Evolutionary conservation across 1,140 invertebrate genomes (phyloP), one percentile per base, ranked within the genome.

Genomic region (fruit fly (Drosophila melanogaster)): DNA sequence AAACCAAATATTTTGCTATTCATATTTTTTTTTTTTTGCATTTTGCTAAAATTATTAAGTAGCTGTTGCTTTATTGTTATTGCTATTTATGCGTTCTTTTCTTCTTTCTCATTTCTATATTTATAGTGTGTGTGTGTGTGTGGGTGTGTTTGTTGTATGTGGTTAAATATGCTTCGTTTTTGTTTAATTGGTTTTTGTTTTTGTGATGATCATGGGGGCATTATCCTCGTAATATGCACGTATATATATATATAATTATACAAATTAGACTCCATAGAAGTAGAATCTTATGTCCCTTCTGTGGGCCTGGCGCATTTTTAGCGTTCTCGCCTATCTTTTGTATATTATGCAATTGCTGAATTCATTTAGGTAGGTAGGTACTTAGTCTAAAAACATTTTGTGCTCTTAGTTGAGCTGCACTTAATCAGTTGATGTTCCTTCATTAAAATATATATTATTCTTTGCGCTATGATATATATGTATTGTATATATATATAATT

Each of bases 11-110:
- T 17, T 51, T 77, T 61, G 47, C 61, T 50, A 71, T 73, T 50
- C 61, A 35, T 77, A 37, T 46, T 17, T 56, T 73, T 60, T 74
- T 50, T 65, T 55, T 73, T 70, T 81, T 87, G 81, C 81, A 86
- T 89, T 87, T 83, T 87, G 71, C 83, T 87, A 86, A 85, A 87
- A 79, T 87, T 77, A 83, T 83, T 87, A 87, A 87, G 84, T 89
- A 87, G 84, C 83, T 89, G 83, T 87, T 87, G 83, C 83, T 87
- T 87, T 87, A 87, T 87, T 87, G 67, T 83, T 83, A 78, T 77
- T 78, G 65, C 74, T 78, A 78, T 71, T 72, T 78, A 71, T 84
- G 78, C 62, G 78, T 78, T 59, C 59, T 70, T 64, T 80, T 73
- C 50, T 59, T 55, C 64, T 74, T 61, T 77, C 33, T 60, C 46